phyloP scores from a whole-genome alignment of 2,888 invertebrate genomes.

The Pammene fasciana region DNA sequence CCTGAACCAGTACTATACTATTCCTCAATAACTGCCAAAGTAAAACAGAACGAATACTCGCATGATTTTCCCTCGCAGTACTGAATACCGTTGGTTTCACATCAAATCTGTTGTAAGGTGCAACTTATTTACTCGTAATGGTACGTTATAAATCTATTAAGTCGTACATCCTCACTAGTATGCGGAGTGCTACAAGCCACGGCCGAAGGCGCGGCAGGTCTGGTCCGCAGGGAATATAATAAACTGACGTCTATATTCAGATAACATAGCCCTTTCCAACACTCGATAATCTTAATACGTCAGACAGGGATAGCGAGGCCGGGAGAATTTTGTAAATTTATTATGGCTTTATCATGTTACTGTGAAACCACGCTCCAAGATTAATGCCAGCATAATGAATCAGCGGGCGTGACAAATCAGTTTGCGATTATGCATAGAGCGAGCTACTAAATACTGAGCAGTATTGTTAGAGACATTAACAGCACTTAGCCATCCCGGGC shows the following conservation, averaged over 20 bases:
- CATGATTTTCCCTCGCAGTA: not conserved
- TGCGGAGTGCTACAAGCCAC: slow-evolving; percentile 28
- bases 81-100: not conserved
- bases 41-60: too few relatives aligned
- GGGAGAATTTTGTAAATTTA: slow-evolving; percentile 39
- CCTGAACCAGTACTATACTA: too few relatives aligned
- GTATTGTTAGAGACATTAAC: slow-evolving; percentile 38
- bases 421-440: slow-evolving; percentile 50
- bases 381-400: slow-evolving; percentile 76
- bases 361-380: slow-evolving; percentile 62
- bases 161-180: slow-evolving; percentile 24
- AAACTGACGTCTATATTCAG: slow-evolving; percentile 41
- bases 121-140: not conserved
- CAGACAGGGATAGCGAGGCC: slow-evolving; percentile 26
- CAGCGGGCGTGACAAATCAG: slow-evolving; percentile 77
- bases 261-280: slow-evolving; percentile 36
- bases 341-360: slow-evolving; percentile 53
- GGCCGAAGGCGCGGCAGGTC: slow-evolving; percentile 30
- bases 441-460: slow-evolving; percentile 38
- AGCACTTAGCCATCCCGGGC: slow-evolving; percentile 30
- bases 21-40: too few relatives aligned
- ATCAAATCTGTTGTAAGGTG: not conserved
- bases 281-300: slow-evolving; percentile 40
- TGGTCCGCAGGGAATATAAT: slow-evolving; percentile 36
- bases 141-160: slow-evolving; percentile 15